phyloP scores from a whole-genome alignment of 2,888 invertebrate species.

The Nezara viridula region DNA sequence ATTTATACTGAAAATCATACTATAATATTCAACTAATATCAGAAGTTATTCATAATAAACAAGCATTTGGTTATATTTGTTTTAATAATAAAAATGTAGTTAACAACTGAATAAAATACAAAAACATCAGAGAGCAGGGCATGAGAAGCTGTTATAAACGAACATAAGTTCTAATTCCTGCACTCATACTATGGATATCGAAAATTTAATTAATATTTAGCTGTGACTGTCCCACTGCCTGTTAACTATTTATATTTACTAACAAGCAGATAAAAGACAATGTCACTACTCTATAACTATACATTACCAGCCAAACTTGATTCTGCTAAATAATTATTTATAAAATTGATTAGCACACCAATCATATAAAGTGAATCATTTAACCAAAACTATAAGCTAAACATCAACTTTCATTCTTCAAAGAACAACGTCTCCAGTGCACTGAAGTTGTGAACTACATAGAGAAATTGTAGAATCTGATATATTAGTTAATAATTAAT shows the following conservation, averaged over 20 bases:
- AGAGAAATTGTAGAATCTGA: background rate
- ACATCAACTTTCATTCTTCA: background rate
- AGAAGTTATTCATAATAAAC: background rate
- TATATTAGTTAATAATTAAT: background rate
- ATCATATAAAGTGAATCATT: background rate
- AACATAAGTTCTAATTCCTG: background rate
- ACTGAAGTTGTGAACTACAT: background rate
- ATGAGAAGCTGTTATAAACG: background rate
- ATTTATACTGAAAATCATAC: too few species aligned
- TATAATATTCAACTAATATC: too few species aligned
- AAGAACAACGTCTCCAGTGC: background rate
- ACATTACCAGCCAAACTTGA: background rate
- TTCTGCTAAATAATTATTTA: too few species aligned
- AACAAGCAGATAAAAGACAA: conserved; percentile 4
- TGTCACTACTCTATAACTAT: background rate
- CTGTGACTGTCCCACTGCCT: background rate
- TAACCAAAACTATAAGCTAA: background rate
- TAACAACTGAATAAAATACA: background rate
- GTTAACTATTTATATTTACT: background rate
- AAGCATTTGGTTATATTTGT: background rate
- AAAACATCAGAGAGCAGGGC: background rate
- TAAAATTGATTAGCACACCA: background rate
- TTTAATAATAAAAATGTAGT: background rate
- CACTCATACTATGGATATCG: background rate
- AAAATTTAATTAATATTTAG: background rate